Percentiles rank a stretch among this genome's conserved stretches.
Evolutionary conservation across 2,797 vertebrate species (phyloP).

Genomic region (Knipowitschia caucasica): DNA sequence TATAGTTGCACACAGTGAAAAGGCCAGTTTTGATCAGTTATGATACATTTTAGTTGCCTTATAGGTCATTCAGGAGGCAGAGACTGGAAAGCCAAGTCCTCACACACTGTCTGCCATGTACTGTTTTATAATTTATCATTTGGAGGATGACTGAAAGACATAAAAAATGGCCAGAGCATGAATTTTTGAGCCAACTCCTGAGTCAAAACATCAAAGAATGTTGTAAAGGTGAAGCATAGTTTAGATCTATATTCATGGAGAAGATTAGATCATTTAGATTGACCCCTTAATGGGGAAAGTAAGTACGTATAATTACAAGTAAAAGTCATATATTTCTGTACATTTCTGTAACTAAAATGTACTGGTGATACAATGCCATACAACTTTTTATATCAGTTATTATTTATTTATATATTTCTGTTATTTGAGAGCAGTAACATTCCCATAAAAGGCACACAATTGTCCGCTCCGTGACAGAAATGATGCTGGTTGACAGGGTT

Average conservation of each 20-base stretch:
- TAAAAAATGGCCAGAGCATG: slow-evolving; percentile 30
- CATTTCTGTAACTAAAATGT: no score
- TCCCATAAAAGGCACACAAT: slow-evolving; percentile 21
- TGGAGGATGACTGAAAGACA: background rate
- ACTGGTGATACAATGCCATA: no score
- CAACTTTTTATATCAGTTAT: no score
- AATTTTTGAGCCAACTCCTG: slow-evolving; percentile 19
- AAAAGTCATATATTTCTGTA: no score
- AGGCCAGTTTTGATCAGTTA: slow-evolving; percentile 47
- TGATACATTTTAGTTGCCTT: slow-evolving; percentile 58
- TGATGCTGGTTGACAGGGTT: slow-evolving; percentile 48
- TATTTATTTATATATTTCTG: no score
- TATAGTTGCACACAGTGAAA: slow-evolving; percentile 31
- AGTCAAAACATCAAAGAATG: background rate
- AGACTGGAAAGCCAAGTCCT: slow-evolving; percentile 24
- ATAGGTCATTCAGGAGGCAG: slow-evolving; percentile 31
- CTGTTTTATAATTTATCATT: background rate
- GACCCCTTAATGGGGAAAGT: no score
- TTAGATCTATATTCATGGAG: background rate
- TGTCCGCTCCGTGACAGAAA: slow-evolving; percentile 58
- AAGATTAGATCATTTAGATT: no score
- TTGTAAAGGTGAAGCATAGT: background rate
- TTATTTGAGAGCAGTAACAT: no score
- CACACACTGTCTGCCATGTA: slow-evolving; percentile 24
- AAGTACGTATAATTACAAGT: no score